Base-by-base conservation (phyloP, 1,140 invertebrate species). In the Temnothorax curvispinosus region DNA sequence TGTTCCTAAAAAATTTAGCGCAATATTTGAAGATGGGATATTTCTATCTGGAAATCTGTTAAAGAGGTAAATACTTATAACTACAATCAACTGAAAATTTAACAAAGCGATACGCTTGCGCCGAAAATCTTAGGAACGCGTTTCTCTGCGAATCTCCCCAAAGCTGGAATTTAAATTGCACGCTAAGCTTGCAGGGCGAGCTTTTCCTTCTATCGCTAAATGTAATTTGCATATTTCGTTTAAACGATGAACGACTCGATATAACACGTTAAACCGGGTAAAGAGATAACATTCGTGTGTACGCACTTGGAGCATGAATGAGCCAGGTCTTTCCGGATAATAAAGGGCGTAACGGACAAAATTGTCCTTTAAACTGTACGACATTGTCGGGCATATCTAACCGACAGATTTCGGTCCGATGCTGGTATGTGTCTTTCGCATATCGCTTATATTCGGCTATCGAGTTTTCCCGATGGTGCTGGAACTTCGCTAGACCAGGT, bases 401-500 rank as follows among this genome's bases (percentile, higher is more conserved):
- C 50, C 35, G 69, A n/a, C 41, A 62, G 69, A 75, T 84, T 84
- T n/a, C 41, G 65, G 8, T 3, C 18, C 32, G 77, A 58, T 54
- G 50, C 41, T n/a, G 27, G 32, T 8, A 11, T 5, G 6, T 65
- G 15, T 44, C 21, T 69, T 38, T 84, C 35, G 80, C 80, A 50
- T 84, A 84, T 84, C 69, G 80, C 41, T 84, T 84, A 75, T 84
- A 85, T 89, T 84, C 58, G 67, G 41, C 69, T 56, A 60, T 89
- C 86, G 78, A 85, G 62, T 84, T 32, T 18, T 86, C 67, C 38
- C 56, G 67, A 56, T 64, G 50, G n/a, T 27, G 54, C 60, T 21
- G 2, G 76, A 91, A 92, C 85, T 91, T 92, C 80, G 86, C 85
- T 75, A 81, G 9, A 47, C 77, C 62, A 52, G 80, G 84, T 89